Evolutionary conservation across 2,113 vertebrate species (phyloP), one percentile per base, ranked within the genome.

Genomic region (Lagopus muta): DNA sequence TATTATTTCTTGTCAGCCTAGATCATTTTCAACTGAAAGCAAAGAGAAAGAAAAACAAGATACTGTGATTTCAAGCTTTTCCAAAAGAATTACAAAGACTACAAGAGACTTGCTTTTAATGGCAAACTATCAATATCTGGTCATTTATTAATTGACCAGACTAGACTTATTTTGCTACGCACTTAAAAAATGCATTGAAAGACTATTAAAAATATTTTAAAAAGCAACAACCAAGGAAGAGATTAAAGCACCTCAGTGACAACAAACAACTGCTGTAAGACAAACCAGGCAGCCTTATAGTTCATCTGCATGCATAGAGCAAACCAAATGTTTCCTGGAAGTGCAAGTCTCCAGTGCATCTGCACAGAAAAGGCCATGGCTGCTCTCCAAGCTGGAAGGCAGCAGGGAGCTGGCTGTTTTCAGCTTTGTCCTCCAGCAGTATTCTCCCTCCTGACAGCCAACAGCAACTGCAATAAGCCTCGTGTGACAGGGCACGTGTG

Each of bases 401-500:
- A 58, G 34, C 0, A 4, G 38, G n/a, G 10, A 84, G 1, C 30
- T 48, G 3, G 2, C 42, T 66, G 52, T 38, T 66, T 62, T 42
- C 74, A 87, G 74, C n/a, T 77, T 58, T 62, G 45, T n/a, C 10
- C 19, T 69, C 6, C 1, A 36, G 62, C 57, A 43, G 6, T 11
- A 10, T 5, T 5, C 28, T 76, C 38, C 40, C 6, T 66, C 36
- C 47, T 45, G 50, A 55, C 15, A 84, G 8, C n/a, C 30, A 82
- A 61, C 7, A 50, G 34, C 22, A 65, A 34, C 52, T 22, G 17
- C 24, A 71, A 45, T 13, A 64, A 88, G n/a, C 38, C 27, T 55
- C 18, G 28, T 1, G 4, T 7, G 5, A 12, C 25, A 86, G 12
- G 22, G 28, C 47, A 64, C 0, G 1, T 43, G 10, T 8, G 16